These are phyloP conservation scores for Melanotaenia trifasciata DNA, from an alignment of 2,797 vertebrate genomes.

Conservation along the genomic window DNA sequence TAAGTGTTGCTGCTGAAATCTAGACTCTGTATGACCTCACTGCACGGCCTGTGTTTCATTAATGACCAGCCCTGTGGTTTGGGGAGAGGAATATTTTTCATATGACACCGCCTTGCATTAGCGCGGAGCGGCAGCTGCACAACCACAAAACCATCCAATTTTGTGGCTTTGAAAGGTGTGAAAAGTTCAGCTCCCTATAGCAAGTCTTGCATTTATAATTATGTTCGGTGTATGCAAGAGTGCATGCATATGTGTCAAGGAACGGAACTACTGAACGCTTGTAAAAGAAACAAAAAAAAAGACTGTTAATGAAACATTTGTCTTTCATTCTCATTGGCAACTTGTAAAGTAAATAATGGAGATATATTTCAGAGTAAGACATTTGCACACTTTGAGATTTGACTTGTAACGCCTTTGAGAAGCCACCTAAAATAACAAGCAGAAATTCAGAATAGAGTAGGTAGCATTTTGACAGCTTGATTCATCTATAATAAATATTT, in stretches of 20 bases:
- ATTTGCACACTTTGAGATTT: constrained; percentile 58
- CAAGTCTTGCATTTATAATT: constrained; percentile 88
- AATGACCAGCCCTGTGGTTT: constrained; percentile 95
- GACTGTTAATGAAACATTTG: constrained; percentile 83
- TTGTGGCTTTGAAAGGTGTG: constrained; percentile 94
- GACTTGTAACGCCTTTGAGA: constrained; percentile 50
- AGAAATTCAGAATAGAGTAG: constrained; percentile 44
- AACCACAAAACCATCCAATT: constrained; percentile 93
- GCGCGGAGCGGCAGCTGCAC: constrained; percentile 92
- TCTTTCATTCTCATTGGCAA: constrained; percentile 78
- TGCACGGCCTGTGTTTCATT: constrained; percentile 96
- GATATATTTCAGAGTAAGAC: constrained; percentile 58
- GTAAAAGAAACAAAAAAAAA: constrained; percentile 69
- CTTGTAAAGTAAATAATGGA: constrained; percentile 79
- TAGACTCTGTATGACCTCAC: constrained; percentile 98
- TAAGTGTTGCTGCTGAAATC: constrained; percentile 95
- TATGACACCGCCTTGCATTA: constrained; percentile 94
- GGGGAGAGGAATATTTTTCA: constrained; percentile 97
- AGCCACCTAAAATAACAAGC: constrained; percentile 72
- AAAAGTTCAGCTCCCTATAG: constrained; percentile 97
- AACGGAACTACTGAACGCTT: constrained; percentile 87
- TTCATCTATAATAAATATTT: constrained; percentile 69
- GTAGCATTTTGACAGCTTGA: constrained; percentile 68
- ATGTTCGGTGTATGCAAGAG: constrained; percentile 50
- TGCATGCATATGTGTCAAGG: constrained; percentile 77